Conservation (phyloP, 2,888 invertebrate genomes). For the Rhagium mordax region DNA sequence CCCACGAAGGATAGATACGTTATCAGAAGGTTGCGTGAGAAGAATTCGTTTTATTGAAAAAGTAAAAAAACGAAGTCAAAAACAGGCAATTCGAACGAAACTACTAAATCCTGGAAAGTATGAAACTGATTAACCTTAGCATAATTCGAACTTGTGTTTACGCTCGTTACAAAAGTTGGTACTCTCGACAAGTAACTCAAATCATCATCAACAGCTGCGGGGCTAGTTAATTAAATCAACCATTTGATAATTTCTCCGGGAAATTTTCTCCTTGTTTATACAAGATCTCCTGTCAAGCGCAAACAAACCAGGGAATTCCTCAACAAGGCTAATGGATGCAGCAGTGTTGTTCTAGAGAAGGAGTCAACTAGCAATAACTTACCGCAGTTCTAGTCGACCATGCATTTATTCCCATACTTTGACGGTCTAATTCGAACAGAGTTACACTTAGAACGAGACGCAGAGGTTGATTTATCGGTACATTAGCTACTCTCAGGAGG, state of each 20-base stretch:
- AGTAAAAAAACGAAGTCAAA: no score
- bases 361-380: conserved; percentile 35
- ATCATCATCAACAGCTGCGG: background rate
- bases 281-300: conserved; percentile 37
- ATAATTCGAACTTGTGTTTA: background rate
- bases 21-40: no score
- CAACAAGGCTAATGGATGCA: conserved; percentile 31
- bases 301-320: conserved; percentile 23
- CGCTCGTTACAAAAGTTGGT: background rate
- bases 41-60: no score
- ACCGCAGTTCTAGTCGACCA: conserved; percentile 25
- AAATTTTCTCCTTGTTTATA: conserved; percentile 26
- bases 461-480: conserved; percentile 36
- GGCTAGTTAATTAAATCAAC: conserved; percentile 31
- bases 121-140: background rate
- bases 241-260: conserved; percentile 27
- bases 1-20: no score
- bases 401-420: conserved; percentile 14
- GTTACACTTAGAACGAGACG: conserved; percentile 24
- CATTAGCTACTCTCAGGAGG: conserved; percentile 31
- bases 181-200: background rate
- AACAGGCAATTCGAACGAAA: no score
- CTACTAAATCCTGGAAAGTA: no score
- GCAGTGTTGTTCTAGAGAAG: conserved; percentile 21
- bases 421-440: conserved; percentile 13